phyloP scores from a whole-genome alignment of 2,797 vertebrate species.

The Eulemur coronatus region DNA sequence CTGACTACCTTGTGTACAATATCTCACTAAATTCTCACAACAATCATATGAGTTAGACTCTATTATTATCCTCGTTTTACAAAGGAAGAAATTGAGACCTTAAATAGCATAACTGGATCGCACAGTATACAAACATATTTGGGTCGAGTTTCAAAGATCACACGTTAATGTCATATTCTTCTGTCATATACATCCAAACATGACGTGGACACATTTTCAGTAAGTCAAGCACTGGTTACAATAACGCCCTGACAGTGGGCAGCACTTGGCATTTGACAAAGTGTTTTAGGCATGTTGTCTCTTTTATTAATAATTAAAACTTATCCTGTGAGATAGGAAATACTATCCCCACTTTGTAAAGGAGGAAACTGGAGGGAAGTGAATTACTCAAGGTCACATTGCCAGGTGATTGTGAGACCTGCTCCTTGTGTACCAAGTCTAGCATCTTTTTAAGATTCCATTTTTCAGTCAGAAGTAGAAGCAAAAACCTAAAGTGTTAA shows the following conservation, averaged over 20 bases:
- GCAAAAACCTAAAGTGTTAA: neutral
- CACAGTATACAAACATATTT: neutral
- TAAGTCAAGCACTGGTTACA: too few relatives aligned
- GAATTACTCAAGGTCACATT: fast-evolving
- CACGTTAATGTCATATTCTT: neutral
- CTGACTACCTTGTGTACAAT: fast-evolving
- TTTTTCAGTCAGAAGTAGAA: neutral
- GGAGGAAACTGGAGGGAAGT: neutral
- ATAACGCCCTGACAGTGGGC: fast-evolving
- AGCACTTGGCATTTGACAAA: neutral
- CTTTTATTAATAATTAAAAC: neutral
- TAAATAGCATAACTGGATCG: neutral
- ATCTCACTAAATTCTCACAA: neutral
- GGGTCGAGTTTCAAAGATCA: neutral
- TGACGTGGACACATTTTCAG: neutral
- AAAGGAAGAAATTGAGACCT: neutral
- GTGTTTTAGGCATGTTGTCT: neutral
- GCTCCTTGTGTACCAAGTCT: too few relatives aligned
- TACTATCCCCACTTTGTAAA: fast-evolving
- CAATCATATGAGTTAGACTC: neutral
- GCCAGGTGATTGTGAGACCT: fast-evolving
- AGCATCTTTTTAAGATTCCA: fast-evolving
- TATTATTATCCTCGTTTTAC: too few relatives aligned
- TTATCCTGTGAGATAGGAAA: too few relatives aligned
- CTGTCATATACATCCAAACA: neutral